Conservation (phyloP, 2,797 vertebrate species). For the Tokudaia tokunoshimensis region DNA sequence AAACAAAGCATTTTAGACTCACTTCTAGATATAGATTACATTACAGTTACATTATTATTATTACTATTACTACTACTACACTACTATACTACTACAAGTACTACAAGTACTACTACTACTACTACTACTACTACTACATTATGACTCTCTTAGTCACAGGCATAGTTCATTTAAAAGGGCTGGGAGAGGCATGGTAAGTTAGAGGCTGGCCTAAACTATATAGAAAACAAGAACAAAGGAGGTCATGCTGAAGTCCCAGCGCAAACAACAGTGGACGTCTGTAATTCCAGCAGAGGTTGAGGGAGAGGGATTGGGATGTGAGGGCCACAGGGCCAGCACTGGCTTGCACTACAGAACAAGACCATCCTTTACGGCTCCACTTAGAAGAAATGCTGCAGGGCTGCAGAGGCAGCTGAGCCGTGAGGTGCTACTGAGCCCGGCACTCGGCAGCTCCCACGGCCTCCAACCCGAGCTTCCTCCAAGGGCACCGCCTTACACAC, state of each 20-base stretch:
- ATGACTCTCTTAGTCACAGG: not conserved
- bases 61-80: no score
- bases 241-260: no score
- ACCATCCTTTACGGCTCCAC: not conserved
- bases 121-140: not conserved
- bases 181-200: not conserved
- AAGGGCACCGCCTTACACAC: not conserved
- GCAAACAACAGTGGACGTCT: not conserved
- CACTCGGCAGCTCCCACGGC: not conserved
- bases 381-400: not conserved
- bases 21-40: not conserved
- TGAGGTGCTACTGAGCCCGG: not conserved
- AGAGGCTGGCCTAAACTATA: not conserved
- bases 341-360: not conserved
- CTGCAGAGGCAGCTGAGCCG: not conserved
- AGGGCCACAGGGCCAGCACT: not conserved
- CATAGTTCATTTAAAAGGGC: not conserved
- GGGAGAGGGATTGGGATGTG: not conserved
- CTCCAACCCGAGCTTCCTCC: not conserved
- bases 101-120: no score
- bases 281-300: not conserved
- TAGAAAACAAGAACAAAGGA: not conserved
- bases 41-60: not conserved
- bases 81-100: not conserved
- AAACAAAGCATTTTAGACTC: constrained; percentile 46